These are phyloP conservation scores for Meleagris gallopavo DNA, from an alignment of 2,113 vertebrate genomes.

Conservation along the genomic window DNA sequence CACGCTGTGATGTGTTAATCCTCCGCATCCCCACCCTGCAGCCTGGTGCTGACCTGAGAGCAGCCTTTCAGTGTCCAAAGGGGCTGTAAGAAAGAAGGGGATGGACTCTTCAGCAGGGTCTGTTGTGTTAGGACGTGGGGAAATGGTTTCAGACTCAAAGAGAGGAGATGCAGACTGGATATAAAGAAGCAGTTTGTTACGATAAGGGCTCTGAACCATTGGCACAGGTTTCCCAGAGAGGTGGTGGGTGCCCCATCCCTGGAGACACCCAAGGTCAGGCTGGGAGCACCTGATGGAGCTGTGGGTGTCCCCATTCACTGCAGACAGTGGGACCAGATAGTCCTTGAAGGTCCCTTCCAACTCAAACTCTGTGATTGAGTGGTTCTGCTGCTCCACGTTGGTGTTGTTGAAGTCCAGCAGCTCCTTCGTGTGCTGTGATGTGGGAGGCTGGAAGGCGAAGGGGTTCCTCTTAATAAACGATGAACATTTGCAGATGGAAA, in stretches of 20 bases:
- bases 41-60: not conserved
- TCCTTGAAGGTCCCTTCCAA: not conserved
- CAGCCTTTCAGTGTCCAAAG: not conserved
- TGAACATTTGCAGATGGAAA: conserved; percentile 40
- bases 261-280: not conserved
- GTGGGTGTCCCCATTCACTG: no score
- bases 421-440: not conserved
- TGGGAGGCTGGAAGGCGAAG: not conserved
- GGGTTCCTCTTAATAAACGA: not conserved
- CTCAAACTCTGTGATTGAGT: not conserved
- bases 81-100: not conserved
- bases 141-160: not conserved
- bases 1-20: not conserved
- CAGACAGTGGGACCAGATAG: not conserved
- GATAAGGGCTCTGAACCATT: not conserved
- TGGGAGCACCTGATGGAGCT: no score
- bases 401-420: not conserved
- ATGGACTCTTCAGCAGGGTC: not conserved
- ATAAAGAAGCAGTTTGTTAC: not conserved
- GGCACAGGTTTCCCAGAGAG: not conserved
- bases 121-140: not conserved
- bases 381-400: not conserved
- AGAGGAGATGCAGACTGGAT: not conserved
- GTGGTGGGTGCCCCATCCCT: not conserved
- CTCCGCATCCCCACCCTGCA: not conserved